phyloP scores from a whole-genome alignment of 1,140 invertebrate genomes.

The Hyles vespertilio region DNA sequence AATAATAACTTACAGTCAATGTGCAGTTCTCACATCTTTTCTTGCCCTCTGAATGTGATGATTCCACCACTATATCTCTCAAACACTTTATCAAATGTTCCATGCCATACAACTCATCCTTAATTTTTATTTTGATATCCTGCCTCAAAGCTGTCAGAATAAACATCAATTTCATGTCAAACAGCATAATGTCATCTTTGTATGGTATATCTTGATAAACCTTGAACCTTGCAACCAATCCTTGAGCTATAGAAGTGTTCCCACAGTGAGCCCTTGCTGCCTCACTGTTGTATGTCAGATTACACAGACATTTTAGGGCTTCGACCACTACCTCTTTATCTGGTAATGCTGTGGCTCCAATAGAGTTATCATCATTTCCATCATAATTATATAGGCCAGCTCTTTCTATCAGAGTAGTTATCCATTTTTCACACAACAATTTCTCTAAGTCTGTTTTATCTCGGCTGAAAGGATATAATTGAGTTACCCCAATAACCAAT shows the following conservation, averaged over 20 bases:
- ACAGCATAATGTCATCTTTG: conserved; percentile 86
- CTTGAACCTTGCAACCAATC: conserved; percentile 84
- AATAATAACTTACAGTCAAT: not conserved
- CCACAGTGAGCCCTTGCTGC: conserved; percentile 82
- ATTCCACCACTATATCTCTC: conserved; percentile 80
- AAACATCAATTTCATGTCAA: conserved; percentile 92
- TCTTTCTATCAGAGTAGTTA: conserved; percentile 80
- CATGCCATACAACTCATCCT: conserved; percentile 87
- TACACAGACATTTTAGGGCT: conserved; percentile 92
- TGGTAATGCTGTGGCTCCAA: conserved; percentile 39
- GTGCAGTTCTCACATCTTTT: not conserved
- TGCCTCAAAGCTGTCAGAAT: conserved; percentile 88
- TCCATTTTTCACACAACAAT: conserved; percentile 81
- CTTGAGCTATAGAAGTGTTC: conserved; percentile 83
- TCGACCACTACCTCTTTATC: conserved; percentile 78
- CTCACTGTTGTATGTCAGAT: conserved; percentile 89
- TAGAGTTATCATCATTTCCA: conserved; percentile 42
- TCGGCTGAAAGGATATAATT: conserved; percentile 74
- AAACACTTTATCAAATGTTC: conserved; percentile 87
- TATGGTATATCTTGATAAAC: conserved; percentile 77
- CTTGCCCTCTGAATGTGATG: not conserved
- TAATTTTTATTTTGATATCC: conserved; percentile 82
- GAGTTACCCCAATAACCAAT: no score
- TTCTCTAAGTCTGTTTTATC: conserved; percentile 85
- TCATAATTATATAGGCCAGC: conserved; percentile 77